Conservation (phyloP, 1,140 invertebrate species). For the Aphaenogaster floridana region DNA sequence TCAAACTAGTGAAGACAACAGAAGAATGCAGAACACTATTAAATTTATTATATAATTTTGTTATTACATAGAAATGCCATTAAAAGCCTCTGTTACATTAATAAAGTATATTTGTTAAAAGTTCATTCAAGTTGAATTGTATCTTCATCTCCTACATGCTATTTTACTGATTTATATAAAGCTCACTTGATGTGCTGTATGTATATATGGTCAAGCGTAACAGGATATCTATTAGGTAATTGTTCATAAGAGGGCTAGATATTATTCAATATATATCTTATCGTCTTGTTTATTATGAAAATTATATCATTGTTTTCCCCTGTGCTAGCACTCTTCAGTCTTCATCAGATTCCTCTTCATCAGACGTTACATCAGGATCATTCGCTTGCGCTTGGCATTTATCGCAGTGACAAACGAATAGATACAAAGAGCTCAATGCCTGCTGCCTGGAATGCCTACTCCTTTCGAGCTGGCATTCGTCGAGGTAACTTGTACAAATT, state of each 20-base stretch:
- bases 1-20: background rate
- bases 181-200: background rate
- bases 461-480: slow-evolving; percentile 93
- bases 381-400: slow-evolving; percentile 92
- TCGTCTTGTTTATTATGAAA: slow-evolving; percentile 23
- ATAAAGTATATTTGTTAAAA: slow-evolving; percentile 44
- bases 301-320: background rate
- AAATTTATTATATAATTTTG: slow-evolving; percentile 19
- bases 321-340: slow-evolving; percentile 69
- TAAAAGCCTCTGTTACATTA: slow-evolving; percentile 31
- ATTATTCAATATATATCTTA: background rate
- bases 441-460: slow-evolving; percentile 96
- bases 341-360: slow-evolving; percentile 78
- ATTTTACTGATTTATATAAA: slow-evolving; percentile 34
- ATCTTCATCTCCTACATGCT: background rate
- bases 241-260: background rate
- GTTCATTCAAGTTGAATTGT: slow-evolving; percentile 11
- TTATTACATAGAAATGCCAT: slow-evolving; percentile 38
- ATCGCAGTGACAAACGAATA: slow-evolving; percentile 94
- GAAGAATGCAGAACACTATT: background rate
- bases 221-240: slow-evolving; percentile 4
- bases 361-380: slow-evolving; percentile 94
- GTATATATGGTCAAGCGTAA: slow-evolving; percentile 17
- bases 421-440: slow-evolving; percentile 93
- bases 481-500: slow-evolving; percentile 96